A percentile compares a stretch with the other conserved stretches of the same genome.
Evolutionary conservation across 1,140 invertebrate genomes (phyloP).

Genomic region (Nephila pilipes): DNA sequence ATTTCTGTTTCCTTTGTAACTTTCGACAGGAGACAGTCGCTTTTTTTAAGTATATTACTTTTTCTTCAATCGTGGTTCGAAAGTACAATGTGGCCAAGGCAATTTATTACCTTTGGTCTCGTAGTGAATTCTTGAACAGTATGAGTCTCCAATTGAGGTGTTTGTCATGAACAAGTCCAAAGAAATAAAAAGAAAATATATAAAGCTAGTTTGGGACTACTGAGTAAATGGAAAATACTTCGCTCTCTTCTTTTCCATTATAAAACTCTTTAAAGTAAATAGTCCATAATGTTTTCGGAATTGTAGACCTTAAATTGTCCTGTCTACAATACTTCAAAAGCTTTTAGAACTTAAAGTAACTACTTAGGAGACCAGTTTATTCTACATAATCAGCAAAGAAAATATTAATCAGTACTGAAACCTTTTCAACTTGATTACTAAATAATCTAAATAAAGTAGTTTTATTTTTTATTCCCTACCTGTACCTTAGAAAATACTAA

Average conservation of each 20-base stretch:
- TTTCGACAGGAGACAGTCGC: neutral
- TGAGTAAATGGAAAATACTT: neutral
- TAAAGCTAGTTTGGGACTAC: neutral
- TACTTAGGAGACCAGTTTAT: too few species aligned
- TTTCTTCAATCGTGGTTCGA: neutral
- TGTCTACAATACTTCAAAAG: too few species aligned
- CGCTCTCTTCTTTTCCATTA: neutral
- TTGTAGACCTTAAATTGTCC: too few species aligned
- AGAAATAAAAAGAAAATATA: neutral
- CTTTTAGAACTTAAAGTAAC: too few species aligned
- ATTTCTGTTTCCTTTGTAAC: neutral
- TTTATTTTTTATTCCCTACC: too few species aligned
- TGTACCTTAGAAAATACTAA: too few species aligned
- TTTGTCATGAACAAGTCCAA: neutral
- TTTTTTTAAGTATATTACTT: neutral
- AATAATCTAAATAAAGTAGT: too few species aligned
- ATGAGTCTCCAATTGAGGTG: neutral
- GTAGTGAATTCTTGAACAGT: conserved; percentile 15
- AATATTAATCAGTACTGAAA: too few species aligned
- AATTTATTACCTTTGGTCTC: neutral
- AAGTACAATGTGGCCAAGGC: neutral
- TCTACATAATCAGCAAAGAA: too few species aligned
- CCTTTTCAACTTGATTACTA: too few species aligned
- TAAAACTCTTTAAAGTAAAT: conserved; percentile 15
- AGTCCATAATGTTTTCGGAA: neutral